Base-by-base conservation (phyloP, 2,888 invertebrate genomes). In the Sipunculus nudus region DNA sequence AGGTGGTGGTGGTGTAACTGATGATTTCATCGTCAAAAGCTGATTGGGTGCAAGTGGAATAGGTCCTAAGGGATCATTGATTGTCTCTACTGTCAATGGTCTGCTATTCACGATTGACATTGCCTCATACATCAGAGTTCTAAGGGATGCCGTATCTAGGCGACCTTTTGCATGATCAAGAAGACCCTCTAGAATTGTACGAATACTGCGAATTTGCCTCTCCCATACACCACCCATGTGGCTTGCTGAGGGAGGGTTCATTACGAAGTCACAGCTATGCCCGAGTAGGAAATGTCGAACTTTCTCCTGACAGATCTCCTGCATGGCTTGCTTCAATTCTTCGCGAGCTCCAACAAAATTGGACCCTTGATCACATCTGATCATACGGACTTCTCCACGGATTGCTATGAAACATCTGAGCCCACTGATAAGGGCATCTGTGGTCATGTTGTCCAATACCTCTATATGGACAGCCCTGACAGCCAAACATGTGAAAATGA, bases 331-430 rank as follows among this genome's bases (percentile, higher is more conserved):
- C 29, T 32, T 25, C 28, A 74, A 53, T 58, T 73, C 70, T 31
- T 66, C 64, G 16, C 61, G 57, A 3, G 73, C 72, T 19, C 72
- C 73, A 10, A 69, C 49, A 26, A 74, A 74, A 50, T 74, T 73
- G 13, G 67, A 55, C 10, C 73, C 75, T 55, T 65, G 65, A 43
- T 75, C 73, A 0, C 58, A 72, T 0, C 68, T 49, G 0, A 72
- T 53, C 28, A 61, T 62, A 35, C 60, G 38, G 0, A 72, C 65
- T 3, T 48, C 16, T 16, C 74, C 71, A 19, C 72, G 45, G 8
- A 68, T 61, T 6, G 71, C 64, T 6, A 70, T 67, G 46, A 72
- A 72, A 39, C 71, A 63, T 6, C 68, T 39, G 4, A 73, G 29
- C 6, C 50, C 65, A 52, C 70, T 72, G 19, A 75, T 71, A 47